Conservation (phyloP, 2,888 invertebrate species). For the Machimus atricapillus region DNA sequence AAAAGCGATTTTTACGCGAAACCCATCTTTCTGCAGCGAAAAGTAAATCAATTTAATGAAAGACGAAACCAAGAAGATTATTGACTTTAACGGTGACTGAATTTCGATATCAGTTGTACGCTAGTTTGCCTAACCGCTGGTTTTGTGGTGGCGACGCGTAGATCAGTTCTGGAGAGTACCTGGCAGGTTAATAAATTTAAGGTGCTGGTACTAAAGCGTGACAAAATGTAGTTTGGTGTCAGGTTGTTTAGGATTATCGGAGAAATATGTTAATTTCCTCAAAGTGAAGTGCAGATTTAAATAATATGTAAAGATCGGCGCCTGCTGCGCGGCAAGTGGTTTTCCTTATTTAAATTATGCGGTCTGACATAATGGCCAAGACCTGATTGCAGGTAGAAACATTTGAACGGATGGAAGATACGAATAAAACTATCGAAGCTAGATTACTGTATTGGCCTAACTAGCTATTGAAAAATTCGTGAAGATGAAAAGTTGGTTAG, state of each 20-base stretch:
- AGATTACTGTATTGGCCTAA: not conserved
- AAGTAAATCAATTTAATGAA: conserved; percentile 3
- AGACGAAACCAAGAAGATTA: not conserved
- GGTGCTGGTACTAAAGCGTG: not conserved
- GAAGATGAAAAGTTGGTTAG: not conserved
- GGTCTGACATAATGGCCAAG: not conserved
- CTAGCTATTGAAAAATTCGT: not conserved
- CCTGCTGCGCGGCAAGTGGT: not conserved
- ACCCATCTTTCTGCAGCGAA: not conserved
- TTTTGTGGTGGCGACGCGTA: not conserved
- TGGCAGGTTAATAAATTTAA: not conserved
- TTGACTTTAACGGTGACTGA: conserved; percentile 10
- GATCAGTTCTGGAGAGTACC: not conserved
- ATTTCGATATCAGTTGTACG: not conserved
- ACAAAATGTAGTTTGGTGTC: not conserved
- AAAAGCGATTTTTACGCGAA: not conserved
- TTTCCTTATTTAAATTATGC: not conserved
- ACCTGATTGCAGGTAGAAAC: not conserved
- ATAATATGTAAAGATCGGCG: not conserved
- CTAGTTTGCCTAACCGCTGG: not conserved
- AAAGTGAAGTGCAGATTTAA: not conserved
- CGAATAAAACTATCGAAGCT: not conserved
- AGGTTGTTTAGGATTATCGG: not conserved
- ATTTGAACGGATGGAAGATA: not conserved
- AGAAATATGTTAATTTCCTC: not conserved